phyloP scores from a whole-genome alignment of 2,888 invertebrate species.

The Hemistola chrysoprasaria region DNA sequence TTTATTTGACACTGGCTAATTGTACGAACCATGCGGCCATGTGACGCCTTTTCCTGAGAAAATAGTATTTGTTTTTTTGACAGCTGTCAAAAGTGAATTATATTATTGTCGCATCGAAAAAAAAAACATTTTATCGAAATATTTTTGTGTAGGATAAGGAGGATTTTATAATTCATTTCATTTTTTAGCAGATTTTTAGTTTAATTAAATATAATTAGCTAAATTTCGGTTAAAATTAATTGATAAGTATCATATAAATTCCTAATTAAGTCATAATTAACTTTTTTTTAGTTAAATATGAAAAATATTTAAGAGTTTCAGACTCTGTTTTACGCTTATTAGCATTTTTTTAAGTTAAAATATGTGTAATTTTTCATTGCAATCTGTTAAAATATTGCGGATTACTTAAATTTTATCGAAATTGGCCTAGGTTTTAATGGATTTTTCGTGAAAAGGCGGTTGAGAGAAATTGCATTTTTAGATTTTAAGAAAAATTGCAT shows the following conservation, averaged over 20 bases:
- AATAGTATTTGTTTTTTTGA: no score
- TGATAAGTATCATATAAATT: neutral
- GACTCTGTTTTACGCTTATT: constrained; percentile 26
- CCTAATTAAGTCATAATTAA: neutral
- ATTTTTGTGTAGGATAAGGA: no score
- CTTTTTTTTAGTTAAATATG: neutral
- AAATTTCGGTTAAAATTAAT: neutral
- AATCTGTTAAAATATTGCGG: neutral
- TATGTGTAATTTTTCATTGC: neutral
- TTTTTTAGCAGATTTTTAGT: no score
- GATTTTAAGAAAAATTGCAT: constrained; percentile 19
- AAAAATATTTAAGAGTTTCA: neutral
- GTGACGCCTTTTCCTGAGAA: no score
- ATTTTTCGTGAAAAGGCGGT: neutral
- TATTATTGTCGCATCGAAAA: no score
- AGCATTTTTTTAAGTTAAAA: constrained; percentile 15
- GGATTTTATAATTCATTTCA: no score
- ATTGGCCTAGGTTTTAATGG: neutral
- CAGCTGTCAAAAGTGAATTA: no score
- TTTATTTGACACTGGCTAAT: no score
- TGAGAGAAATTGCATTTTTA: constrained; percentile 22
- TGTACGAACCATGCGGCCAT: no score
- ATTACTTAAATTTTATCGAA: no score
- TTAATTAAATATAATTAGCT: neutral
- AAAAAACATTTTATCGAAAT: no score